These are phyloP conservation scores for Pyxicephalus adspersus DNA, from an alignment of 2,113 vertebrate genomes.

Conservation along the genomic window DNA sequence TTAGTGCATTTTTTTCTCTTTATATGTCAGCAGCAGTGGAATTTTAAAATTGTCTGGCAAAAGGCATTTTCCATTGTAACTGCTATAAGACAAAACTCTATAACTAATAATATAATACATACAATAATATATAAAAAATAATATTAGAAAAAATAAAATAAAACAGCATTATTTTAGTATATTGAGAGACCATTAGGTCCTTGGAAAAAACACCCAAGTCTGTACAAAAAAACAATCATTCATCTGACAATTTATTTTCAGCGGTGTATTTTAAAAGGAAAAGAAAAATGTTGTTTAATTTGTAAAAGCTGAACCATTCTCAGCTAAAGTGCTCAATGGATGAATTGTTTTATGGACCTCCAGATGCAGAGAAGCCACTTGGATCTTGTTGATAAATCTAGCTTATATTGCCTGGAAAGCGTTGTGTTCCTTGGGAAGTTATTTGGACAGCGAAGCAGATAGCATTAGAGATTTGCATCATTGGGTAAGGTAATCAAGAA, in stretches of 20 bases:
- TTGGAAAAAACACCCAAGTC: no score
- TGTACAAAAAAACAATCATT: neutral
- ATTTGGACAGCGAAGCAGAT: conserved; percentile 23
- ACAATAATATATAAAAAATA: no score
- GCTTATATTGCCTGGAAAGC: conserved; percentile 17
- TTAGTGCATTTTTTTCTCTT: no score
- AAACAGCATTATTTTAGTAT: no score
- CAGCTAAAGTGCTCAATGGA: neutral
- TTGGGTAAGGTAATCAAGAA: conserved; percentile 37
- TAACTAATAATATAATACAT: no score
- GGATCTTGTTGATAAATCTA: conserved; percentile 14
- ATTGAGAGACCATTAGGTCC: no score
- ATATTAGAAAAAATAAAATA: no score
- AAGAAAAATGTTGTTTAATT: neutral
- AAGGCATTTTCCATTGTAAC: no score
- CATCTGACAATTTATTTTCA: neutral
- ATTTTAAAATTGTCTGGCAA: no score
- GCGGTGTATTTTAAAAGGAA: neutral
- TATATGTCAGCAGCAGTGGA: no score
- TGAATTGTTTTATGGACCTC: conserved; percentile 46
- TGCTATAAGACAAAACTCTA: no score
- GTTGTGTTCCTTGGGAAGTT: conserved; percentile 27
- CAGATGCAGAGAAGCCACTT: conserved; percentile 1
- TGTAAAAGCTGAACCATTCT: neutral
- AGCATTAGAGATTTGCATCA: conserved; percentile 42